Base-by-base conservation (phyloP, 1,140 invertebrate genomes). In the Papilio glaucus region DNA sequence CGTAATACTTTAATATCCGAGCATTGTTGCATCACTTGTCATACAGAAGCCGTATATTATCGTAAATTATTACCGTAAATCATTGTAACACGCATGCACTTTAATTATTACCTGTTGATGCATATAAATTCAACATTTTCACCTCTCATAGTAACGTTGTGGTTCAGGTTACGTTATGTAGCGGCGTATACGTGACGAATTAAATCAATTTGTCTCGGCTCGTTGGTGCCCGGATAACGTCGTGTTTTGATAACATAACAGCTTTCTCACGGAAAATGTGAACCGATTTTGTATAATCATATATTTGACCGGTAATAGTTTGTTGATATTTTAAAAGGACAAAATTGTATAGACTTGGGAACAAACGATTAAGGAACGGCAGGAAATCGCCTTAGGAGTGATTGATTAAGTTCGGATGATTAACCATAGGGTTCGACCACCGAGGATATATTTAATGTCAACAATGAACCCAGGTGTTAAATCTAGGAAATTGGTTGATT, bases 281-380 rank as follows among this genome's bases (percentile, higher is more conserved):
- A 45, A 57, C 49, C 21, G 21, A 57, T 57, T 8, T 26, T 38
- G 7, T 70, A 33, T 71, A 70, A 49, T 49, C n/a, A 49, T 29
- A 29, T 70, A 45, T 33, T 49, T 38, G n/a, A 15, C 0, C 4
- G 4, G 9, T 62, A 29, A 62, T n/a, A 33, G 5, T 18, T 53
- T 57, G 13, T 26, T 57, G 21, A 4, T 57, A 12, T 1, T 57
- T 24, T 57, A 4, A 4, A 57, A 24, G 24, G 49, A 13, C n/a
- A n/a, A n/a, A 6, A 33, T 33, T 33, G 49, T 9, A 10, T 21
- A n/a, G n/a, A n/a, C n/a, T n/a, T n/a, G n/a, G n/a, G n/a, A n/a
- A n/a, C n/a, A n/a, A n/a, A n/a, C n/a, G n/a, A n/a, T n/a, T n/a
- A n/a, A n/a, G n/a, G n/a, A n/a, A n/a, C n/a, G n/a, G n/a, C n/a